Percentiles rank a stretch among this genome's conserved stretches.
phyloP scores from a whole-genome alignment of 2,113 vertebrate species.

The Saccopteryx leptura region DNA sequence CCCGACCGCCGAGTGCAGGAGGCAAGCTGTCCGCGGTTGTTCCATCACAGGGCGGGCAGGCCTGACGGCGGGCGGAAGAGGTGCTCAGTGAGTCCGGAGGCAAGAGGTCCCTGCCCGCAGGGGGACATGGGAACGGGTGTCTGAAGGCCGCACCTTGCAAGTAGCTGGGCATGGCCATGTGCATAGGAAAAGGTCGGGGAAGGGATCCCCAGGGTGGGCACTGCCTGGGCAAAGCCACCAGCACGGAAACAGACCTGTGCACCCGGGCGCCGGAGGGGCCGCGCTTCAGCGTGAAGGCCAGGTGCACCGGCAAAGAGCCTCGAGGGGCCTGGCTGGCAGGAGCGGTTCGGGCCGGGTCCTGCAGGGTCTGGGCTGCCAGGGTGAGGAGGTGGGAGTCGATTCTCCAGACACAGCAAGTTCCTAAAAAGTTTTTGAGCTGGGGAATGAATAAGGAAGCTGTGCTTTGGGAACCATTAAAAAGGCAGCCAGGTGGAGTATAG shows the following conservation, averaged over 20 bases:
- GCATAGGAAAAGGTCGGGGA: rapidly evolving
- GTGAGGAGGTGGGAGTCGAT: neutral
- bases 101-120: rapidly evolving
- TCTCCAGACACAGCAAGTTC: neutral
- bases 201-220: neutral
- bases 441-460: neutral
- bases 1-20: neutral
- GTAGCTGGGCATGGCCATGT: neutral
- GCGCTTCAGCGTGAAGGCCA: rapidly evolving
- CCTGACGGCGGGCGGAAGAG: neutral
- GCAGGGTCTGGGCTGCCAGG: neutral
- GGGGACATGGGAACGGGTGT: neutral
- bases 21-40: rapidly evolving
- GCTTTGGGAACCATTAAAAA: conserved; percentile 68
- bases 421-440: neutral
- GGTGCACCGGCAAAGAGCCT: rapidly evolving
- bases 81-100: neutral
- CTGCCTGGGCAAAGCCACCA: neutral
- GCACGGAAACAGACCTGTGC: rapidly evolving
- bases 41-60: rapidly evolving
- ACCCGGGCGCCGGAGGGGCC: neutral
- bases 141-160: neutral
- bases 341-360: neutral
- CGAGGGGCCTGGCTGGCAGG: rapidly evolving
- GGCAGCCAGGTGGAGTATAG: neutral